phyloP scores from a whole-genome alignment of 2,113 vertebrate species.

The Piaya cayana region DNA sequence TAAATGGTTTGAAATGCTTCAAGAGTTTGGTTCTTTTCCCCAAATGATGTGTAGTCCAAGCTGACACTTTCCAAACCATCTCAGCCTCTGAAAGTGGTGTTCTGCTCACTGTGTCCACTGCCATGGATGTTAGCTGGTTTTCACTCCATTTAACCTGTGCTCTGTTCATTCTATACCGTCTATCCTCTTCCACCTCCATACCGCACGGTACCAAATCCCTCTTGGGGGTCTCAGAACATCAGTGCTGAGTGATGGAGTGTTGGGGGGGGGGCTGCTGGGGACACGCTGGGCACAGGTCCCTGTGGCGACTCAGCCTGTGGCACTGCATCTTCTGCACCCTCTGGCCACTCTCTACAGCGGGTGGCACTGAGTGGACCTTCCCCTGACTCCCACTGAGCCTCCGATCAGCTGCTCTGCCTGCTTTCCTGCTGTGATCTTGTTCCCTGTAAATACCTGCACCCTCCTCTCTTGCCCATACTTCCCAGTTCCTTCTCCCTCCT shows the following conservation, averaged over 20 bases:
- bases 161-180: not conserved
- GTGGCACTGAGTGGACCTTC: not conserved
- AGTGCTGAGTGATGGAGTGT: not conserved
- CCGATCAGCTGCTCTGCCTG: not conserved
- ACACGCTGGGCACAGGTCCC: rapidly evolving
- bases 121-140: not conserved
- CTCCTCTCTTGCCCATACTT: not conserved
- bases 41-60: rapidly evolving
- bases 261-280: rapidly evolving
- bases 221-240: rapidly evolving
- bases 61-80: not conserved
- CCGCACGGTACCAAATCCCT: not conserved
- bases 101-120: not conserved
- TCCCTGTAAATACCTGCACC: not conserved
- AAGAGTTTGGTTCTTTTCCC: not conserved
- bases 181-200: not conserved
- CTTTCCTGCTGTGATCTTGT: not conserved
- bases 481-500: not conserved
- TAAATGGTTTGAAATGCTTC: not conserved
- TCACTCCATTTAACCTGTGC: rapidly evolving
- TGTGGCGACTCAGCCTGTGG: rapidly evolving
- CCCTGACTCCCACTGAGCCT: not conserved
- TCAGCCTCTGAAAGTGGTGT: not conserved
- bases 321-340: not conserved
- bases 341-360: rapidly evolving